Conservation (phyloP, 2,113 vertebrate species). For the Mesocricetus auratus region DNA sequence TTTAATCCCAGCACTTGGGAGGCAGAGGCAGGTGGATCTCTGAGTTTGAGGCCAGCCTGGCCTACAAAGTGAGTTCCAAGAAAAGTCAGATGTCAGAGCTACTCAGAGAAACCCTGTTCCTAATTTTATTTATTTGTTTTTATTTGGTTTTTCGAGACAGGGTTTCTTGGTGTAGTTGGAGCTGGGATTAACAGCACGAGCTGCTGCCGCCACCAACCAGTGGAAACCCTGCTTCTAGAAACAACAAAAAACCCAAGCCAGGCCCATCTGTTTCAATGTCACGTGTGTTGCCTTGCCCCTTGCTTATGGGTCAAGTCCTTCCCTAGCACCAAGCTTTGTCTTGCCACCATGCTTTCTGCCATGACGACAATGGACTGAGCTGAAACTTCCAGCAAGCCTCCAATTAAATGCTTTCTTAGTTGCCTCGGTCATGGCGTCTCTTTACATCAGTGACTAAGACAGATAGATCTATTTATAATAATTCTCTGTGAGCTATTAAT, state of each 20-base stretch:
- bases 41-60: background rate
- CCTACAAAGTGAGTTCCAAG: background rate
- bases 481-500: constrained; percentile 17
- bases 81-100: background rate
- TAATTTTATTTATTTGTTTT: no score
- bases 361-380: background rate
- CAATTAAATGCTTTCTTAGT: background rate
- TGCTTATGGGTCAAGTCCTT: background rate
- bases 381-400: background rate
- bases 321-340: background rate
- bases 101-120: background rate
- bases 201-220: no score
- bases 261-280: background rate
- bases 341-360: background rate
- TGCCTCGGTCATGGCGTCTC: background rate
- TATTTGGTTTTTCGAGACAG: no score
- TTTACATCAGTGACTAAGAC: background rate
- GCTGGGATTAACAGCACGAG: no score
- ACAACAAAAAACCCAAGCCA: background rate
- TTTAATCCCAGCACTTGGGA: background rate
- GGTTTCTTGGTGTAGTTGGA: no score
- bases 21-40: background rate
- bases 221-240: no score
- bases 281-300: accelerated
- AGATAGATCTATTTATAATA: background rate